phyloP scores from a whole-genome alignment of 2,113 vertebrate genomes.

The Semnornis frantzii region DNA sequence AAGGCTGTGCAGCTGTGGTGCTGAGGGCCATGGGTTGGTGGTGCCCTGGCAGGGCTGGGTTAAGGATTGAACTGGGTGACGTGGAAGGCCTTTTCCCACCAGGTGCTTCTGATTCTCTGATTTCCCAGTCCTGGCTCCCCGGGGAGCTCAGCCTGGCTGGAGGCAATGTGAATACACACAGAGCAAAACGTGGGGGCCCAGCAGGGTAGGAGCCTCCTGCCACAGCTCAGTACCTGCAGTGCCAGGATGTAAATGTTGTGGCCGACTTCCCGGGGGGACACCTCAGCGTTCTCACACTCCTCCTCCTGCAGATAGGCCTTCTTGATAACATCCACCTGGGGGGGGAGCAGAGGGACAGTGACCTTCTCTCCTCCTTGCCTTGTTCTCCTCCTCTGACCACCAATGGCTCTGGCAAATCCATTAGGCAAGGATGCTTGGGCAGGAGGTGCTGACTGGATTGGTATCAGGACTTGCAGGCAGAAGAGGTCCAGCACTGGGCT shows the following conservation, averaged over 20 bases:
- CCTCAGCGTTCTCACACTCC: conserved; percentile 86
- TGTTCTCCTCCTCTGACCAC: accelerated
- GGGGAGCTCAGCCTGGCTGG: background rate
- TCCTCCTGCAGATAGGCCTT: conserved; percentile 93
- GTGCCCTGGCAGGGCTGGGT: too few species aligned
- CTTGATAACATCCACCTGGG: conserved; percentile 94
- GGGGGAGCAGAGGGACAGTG: background rate
- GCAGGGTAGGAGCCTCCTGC: background rate
- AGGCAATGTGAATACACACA: background rate
- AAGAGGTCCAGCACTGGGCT: accelerated
- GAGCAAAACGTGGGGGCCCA: background rate
- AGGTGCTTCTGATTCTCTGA: too few species aligned
- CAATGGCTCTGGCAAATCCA: background rate
- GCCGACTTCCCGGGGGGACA: conserved; percentile 92
- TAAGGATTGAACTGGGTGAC: too few species aligned
- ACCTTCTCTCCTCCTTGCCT: background rate
- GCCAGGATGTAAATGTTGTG: conserved; percentile 99
- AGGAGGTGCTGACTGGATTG: background rate
- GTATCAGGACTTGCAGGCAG: background rate
- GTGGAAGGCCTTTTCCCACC: too few species aligned
- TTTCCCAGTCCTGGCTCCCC: background rate
- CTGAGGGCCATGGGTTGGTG: too few species aligned
- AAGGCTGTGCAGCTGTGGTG: too few species aligned
- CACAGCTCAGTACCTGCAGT: conserved; percentile 82
- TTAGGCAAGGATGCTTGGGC: background rate